Percentiles rank a stretch among this genome's conserved stretches.
Conservation (phyloP, 1,140 invertebrate species). For the Drosophila eugracilis region DNA sequence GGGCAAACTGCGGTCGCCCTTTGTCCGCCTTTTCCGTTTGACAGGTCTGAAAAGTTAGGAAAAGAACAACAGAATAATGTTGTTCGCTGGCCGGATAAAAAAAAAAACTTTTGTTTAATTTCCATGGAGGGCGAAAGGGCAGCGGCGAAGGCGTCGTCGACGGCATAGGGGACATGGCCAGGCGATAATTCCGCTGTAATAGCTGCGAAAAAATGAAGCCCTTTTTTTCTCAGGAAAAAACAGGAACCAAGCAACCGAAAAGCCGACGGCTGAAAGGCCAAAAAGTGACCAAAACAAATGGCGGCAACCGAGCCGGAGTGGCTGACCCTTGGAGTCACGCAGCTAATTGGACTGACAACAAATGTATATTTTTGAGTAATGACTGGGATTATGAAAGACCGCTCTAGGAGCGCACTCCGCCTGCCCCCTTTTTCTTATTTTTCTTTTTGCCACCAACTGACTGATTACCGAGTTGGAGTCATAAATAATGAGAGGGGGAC, state of each 20-base stretch:
- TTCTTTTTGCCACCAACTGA: slow-evolving; percentile 27
- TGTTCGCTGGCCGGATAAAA: slow-evolving; percentile 43
- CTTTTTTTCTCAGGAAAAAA: slow-evolving; percentile 32
- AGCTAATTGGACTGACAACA: slow-evolving; percentile 82
- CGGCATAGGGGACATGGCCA: slow-evolving; percentile 24
- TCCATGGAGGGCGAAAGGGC: slow-evolving; percentile 45
- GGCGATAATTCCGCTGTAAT: slow-evolving; percentile 79
- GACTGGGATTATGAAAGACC: slow-evolving; percentile 73
- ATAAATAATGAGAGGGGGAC: slow-evolving; percentile 46
- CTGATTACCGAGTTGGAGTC: slow-evolving; percentile 47
- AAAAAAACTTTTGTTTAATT: slow-evolving; percentile 72
- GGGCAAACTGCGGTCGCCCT: slow-evolving; percentile 34
- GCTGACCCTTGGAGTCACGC: slow-evolving; percentile 77
- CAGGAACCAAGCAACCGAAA: slow-evolving; percentile 47
- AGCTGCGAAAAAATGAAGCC: slow-evolving; percentile 70
- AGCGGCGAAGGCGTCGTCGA: neutral
- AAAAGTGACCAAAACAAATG: slow-evolving; percentile 77
- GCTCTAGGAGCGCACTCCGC: slow-evolving; percentile 14
- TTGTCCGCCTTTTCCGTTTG: slow-evolving; percentile 34
- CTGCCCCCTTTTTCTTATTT: neutral
- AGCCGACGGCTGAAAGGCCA: slow-evolving; percentile 37
- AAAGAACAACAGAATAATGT: slow-evolving; percentile 58
- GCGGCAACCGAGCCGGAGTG: slow-evolving; percentile 30
- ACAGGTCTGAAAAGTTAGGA: slow-evolving; percentile 47
- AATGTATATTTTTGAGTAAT: slow-evolving; percentile 79